Base-by-base conservation (phyloP, 2,888 invertebrate genomes). In the Coremacera marginata region DNA sequence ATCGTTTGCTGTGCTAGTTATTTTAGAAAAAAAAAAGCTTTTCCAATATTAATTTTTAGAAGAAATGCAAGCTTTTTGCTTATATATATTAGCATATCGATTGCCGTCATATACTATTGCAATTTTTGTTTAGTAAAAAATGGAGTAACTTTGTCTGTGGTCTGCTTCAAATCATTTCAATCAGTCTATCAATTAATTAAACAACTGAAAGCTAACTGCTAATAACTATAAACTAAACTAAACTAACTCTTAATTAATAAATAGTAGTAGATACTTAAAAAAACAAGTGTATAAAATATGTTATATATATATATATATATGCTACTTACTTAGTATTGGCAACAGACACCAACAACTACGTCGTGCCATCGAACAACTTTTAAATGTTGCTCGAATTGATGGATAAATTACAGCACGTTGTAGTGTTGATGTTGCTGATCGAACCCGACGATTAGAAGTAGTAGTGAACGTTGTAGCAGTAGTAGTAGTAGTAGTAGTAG, bases 401-500 rank as follows among this genome's bases (percentile, higher is more conserved):
- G 60, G 60, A 5, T 27, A 60, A 60, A 60, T 16, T 27, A 22
- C 25, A 27, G 60, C 60, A 11, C 44, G 60, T 14, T 27, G 60
- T 60, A 60, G 60, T 60, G 60, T 60, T 60, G 60, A 60, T 60
- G 60, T 27, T 60, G 60, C 60, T 22, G 27, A 60, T 60, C 44
- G 22, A 67, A 37, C n/a, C n/a, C 31, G 67, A 34, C 5, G 34
- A 71, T 37, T 55, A 55, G 25, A 11, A 27, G 62, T 72, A 55
- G 52, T 70, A 55, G 27, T 52, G 22, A 25, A 60, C 37, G 49
- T 62, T n/a, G 60, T 27, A 49, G 49, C 57, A 52, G 51, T 63
- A 37, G 19, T 22, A 51, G 51, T 67, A 31, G 70, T 70, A 70
- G 72, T 55, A 19, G 55, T 67, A 31, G 70, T 70, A 70, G 72